Base-by-base conservation (phyloP, 2,797 vertebrate genomes). In the Lepilemur ruficaudatus region DNA sequence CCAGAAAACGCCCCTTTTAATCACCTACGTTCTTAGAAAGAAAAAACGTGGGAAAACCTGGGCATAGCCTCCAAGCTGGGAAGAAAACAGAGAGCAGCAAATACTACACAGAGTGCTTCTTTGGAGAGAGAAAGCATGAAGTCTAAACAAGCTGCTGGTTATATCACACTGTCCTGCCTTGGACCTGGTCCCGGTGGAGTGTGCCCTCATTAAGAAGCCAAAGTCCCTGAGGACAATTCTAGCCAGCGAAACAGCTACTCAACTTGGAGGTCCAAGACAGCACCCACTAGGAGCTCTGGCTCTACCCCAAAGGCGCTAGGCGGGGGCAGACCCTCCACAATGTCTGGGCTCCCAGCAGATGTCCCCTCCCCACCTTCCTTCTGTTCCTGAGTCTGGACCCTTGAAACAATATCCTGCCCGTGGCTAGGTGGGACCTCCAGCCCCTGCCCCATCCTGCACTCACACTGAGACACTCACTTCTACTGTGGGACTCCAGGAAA, bases 11-110 rank as follows among this genome's bases (percentile, higher is more conserved):
- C 20, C n/a, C 55, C 46, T 14, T 92, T 79, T 41, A 86, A 75
- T 73, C 81, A 89, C 55, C 35, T 65, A 23, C 30, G 91, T 91
- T 48, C 73, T 91, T 78, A 57, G 72, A 94, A 92, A 92, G 15
- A 67, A 70, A 92, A 83, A 80, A 91, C 1, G 2, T 73, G 75
- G 80, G 41, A 90, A 80, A 70, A 67, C 65, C 46, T 57, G 63
- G 81, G 59, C 91, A 81, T 1, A 57, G 38, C 28, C 46, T 79
- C 85, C 48, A 67, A 67, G 76, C 15, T 11, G 91, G 15, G 18
- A 80, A 75, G 11, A 43, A 69, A 32, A 43, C n/a, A 43, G 2
- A 46, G 48, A 57, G 59, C 11, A 67, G 63, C 55, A 83, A 89
- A 50, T 1, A 28, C 1, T 15, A 61, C 57, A 59, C 3, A 2